Evolutionary conservation across 2,797 vertebrate genomes (phyloP), one percentile per base, ranked within the genome.

Genomic region (Simalia tracyae): DNA sequence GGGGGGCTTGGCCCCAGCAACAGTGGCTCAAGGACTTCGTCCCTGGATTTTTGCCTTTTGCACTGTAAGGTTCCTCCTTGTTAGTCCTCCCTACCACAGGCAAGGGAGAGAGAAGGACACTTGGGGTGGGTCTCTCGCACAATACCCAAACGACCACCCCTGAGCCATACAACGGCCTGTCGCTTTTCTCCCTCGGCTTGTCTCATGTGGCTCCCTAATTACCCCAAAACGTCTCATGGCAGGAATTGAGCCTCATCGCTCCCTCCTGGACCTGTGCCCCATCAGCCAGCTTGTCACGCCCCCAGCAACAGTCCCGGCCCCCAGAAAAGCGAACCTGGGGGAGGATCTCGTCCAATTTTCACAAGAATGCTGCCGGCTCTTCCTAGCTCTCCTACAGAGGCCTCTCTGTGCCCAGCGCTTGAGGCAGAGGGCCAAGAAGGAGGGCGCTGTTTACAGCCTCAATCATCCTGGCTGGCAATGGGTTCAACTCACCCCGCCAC

Each of bases 351-450:
- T 7, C 5, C 50, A 54, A 54, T 7, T 54, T 54, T 54, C 5
- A 7, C 50, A 54, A 54, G 6, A 54, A 7, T 54, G 7, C 50
- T 6, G 50, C 50, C 0, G 50, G 50, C 50, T 7, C 50, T 54
- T 54, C 50, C 50, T 50, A 50, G 50, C 6, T 50, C 50, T 50
- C 50, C 50, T 54, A 54, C 50, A 54, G 36, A 24, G 36, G 7
- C 22, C 1, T 1, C 36, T 22, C 72, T 36, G 0, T 42, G 72
- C 72, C 3, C 17, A 22, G 17, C 2, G 5, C n/a, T 36, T 5
- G 2, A 17, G 17, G 28, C 64, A 1, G 31, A 42, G 68, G 17
- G 9, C 36, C 72, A 10, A 46, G 19, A 46, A 81, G 36, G 36
- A n/a, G 36, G 1, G 17, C 7, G 19, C 19, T 11, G 3, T 46